Conservation (phyloP, 2,797 vertebrate genomes). For the Neosilurus hyrtlii region DNA sequence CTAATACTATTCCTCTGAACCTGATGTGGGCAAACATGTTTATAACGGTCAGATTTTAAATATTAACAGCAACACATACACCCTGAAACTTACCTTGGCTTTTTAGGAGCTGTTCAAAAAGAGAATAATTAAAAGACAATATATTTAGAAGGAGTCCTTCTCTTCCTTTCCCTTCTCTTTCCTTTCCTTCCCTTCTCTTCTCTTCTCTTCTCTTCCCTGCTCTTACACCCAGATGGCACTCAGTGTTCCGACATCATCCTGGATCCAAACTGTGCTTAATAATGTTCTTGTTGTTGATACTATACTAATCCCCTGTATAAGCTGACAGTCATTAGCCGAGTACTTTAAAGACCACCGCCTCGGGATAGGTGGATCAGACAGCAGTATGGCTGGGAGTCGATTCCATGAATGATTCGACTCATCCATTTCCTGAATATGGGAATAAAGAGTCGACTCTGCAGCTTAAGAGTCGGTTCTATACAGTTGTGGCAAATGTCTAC, state of each 20-base stretch:
- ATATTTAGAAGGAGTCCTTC: constrained; percentile 30
- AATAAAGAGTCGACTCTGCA: background rate
- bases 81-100: constrained; percentile 18
- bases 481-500: background rate
- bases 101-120: background rate
- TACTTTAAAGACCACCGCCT: constrained; percentile 2
- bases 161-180: constrained; percentile 20
- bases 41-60: background rate
- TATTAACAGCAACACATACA: background rate
- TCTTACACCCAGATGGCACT: background rate
- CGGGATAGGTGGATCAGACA: background rate
- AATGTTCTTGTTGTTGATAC: background rate
- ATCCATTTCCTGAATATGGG: background rate
- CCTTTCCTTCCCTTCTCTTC: background rate
- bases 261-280: background rate
- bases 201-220: constrained; percentile 18
- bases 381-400: background rate
- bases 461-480: background rate
- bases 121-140: constrained; percentile 21
- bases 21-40: no score
- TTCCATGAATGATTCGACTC: constrained; percentile 15
- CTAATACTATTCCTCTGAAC: background rate
- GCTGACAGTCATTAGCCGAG: background rate
- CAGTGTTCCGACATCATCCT: constrained; percentile 36
- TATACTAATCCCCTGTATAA: no score